Conservation (phyloP, 2,113 vertebrate species). For the Xyrauchen texanus region DNA sequence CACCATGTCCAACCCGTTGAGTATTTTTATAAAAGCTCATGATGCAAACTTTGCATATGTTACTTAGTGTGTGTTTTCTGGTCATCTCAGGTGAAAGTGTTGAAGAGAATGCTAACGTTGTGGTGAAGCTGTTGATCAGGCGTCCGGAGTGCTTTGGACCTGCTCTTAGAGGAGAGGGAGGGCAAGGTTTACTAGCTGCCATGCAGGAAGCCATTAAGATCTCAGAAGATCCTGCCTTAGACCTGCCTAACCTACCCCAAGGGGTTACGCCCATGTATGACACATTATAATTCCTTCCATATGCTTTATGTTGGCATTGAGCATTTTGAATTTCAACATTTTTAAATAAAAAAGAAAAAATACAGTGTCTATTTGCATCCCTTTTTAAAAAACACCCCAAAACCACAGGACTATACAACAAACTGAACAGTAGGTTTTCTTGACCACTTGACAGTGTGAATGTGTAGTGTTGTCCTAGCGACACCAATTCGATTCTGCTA, state of each 20-base stretch:
- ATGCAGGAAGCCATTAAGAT: slow-evolving; percentile 95
- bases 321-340: not conserved
- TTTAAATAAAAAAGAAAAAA: too few species aligned
- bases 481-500: too few species aligned
- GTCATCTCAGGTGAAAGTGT: slow-evolving; percentile 87
- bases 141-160: slow-evolving; percentile 95
- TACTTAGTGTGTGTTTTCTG: not conserved
- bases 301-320: not conserved
- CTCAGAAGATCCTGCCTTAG: slow-evolving; percentile 87
- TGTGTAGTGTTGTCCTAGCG: too few species aligned
- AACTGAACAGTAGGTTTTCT: too few species aligned
- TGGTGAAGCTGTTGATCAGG: slow-evolving; percentile 95
- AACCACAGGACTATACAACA: too few species aligned
- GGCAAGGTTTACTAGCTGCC: slow-evolving; percentile 87
- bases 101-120: slow-evolving; percentile 96
- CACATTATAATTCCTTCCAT: too few species aligned
- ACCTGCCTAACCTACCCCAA: slow-evolving; percentile 76
- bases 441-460: too few species aligned
- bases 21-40: not conserved
- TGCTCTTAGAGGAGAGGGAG: slow-evolving; percentile 92
- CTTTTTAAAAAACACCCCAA: too few species aligned
- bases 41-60: not conserved
- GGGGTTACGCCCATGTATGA: slow-evolving; percentile 61
- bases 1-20: too few species aligned
- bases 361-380: too few species aligned